These are phyloP conservation scores for Lichenostomus cassidix DNA, from an alignment of 2,113 vertebrate species.

Conservation along the genomic window DNA sequence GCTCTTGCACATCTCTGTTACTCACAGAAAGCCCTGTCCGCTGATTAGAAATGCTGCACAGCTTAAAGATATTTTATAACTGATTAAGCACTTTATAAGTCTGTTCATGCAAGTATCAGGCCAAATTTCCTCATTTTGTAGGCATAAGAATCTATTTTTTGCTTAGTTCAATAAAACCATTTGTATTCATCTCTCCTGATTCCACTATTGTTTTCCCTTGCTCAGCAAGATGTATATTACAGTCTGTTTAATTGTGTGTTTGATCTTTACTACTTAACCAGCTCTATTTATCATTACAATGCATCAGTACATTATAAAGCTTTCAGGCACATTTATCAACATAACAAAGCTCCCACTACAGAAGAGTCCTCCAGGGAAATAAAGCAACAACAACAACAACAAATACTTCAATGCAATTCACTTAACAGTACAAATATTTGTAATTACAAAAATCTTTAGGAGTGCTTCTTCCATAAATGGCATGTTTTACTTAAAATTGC, in stretches of 20 bases:
- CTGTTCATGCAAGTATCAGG: background rate
- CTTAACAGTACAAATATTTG: conserved; percentile 66
- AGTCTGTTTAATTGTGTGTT: conserved; percentile 65
- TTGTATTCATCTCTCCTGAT: conserved; percentile 55
- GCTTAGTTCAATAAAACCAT: conserved; percentile 41
- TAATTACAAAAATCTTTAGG: conserved; percentile 65
- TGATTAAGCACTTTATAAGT: background rate
- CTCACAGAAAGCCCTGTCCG: background rate
- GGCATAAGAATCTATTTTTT: conserved; percentile 20
- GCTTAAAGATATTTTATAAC: background rate
- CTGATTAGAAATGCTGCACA: background rate
- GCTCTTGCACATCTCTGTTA: background rate
- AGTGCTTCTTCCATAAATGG: conserved; percentile 37
- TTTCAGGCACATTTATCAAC: conserved; percentile 59
- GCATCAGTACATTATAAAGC: conserved; percentile 65
- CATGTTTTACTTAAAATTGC: conserved; percentile 41
- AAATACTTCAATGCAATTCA: conserved; percentile 49
- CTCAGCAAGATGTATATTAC: conserved; percentile 68
- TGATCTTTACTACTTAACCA: conserved; percentile 63
- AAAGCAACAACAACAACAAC: conserved; percentile 48
- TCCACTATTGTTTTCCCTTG: conserved; percentile 46
- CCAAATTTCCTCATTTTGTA: background rate
- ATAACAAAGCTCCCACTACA: conserved; percentile 48
- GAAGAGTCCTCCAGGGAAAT: conserved; percentile 60
- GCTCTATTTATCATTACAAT: conserved; percentile 68